Evolutionary conservation across 2,888 invertebrate species (phyloP), one percentile per base, ranked within the genome.

Genomic region (Anorthoa munda): DNA sequence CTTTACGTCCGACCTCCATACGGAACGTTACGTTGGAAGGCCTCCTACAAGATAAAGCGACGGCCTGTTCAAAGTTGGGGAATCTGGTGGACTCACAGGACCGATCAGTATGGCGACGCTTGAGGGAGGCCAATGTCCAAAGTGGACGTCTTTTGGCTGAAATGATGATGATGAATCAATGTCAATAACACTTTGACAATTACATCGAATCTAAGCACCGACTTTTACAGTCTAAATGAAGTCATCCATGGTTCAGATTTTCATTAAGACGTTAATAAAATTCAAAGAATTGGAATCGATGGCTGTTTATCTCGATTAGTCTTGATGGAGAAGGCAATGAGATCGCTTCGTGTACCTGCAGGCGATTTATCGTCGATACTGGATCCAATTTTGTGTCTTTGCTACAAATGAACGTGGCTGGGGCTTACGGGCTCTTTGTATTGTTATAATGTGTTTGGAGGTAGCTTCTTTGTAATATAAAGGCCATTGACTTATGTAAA

Each of bases 321-420:
- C 66, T 76, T 63, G 74, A 86, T 84, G 58, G 70, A 66, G 75
- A 71, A 76, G 69, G 65, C 55, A 79, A 79, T 79, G 45, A 58
- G 59, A 56, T 66, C 58, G 74, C 75, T 80, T 63, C 55, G 67
- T 84, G 83, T 60, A 87, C 86, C 84, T 86, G 85, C 73, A 67
- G 12, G 69, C 79, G 82, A 90, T 87, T 85, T 82, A 89, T 87
- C 46, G 84, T 72, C 84, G 75, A 84, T 86, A 82, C 74, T 69
- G 72, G 60, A 77, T 68, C 75, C 65, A 77, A 84, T 86, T 67
- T 64, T 46, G 70, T 66, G 48, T 23, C 39, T 53, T 56, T 45
- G 48, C 53, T 50, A 46, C 53, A 23, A 65, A 50, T 26, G 48
- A 63, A 59, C 50, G 18, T 71, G 17, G 13, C 53, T 55, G 21